These are phyloP conservation scores for Bothrops alternatus DNA, from an alignment of 2,797 vertebrate species.

Conservation along the genomic window DNA sequence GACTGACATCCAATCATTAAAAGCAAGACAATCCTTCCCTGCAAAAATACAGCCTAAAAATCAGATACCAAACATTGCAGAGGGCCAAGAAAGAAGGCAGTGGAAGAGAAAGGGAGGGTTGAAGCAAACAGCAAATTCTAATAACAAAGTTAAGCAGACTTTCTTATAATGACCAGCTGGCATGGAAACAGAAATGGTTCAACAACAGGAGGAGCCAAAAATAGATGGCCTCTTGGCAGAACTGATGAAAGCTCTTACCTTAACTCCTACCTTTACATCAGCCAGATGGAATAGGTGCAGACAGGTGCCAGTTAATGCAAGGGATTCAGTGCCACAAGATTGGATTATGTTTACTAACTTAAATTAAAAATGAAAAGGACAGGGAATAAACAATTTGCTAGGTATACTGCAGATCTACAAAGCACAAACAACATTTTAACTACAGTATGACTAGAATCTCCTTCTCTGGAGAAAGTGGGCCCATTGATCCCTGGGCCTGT, in stretches of 20 bases:
- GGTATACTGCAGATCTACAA: neutral
- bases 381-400: neutral
- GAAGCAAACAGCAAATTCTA: neutral
- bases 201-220: neutral
- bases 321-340: neutral
- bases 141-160: neutral
- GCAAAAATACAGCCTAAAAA: neutral
- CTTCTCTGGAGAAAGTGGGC: no score
- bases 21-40: neutral
- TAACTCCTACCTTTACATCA: neutral
- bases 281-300: neutral
- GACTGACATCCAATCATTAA: neutral
- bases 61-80: neutral
- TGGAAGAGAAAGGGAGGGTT: no score
- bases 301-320: neutral
- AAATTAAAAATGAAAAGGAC: neutral
- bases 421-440: neutral
- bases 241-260: neutral
- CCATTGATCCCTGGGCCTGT: neutral
- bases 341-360: neutral
- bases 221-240: neutral
- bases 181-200: neutral
- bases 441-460: neutral
- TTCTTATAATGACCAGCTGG: neutral
- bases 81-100: neutral